A percentile compares a stretch with the other conserved stretches of the same genome.
Evolutionary conservation across 2,797 vertebrate species (phyloP).

Genomic region (Rhincodon typus): DNA sequence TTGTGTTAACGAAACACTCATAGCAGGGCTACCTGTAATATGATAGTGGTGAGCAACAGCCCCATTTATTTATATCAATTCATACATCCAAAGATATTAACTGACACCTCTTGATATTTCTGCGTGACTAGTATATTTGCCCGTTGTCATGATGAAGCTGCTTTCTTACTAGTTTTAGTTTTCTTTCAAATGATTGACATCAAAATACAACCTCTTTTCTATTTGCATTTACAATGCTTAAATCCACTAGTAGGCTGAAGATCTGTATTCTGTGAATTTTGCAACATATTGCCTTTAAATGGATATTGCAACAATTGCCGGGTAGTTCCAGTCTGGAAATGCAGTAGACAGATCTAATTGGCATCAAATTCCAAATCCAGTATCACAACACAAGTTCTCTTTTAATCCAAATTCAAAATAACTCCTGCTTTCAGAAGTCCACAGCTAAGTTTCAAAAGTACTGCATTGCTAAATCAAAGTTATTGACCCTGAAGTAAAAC

Average conservation of each 20-base stretch:
- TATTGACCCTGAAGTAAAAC: neutral
- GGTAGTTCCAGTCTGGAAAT: neutral
- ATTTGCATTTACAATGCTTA: neutral
- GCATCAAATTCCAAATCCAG: neutral
- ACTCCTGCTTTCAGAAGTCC: too few relatives aligned
- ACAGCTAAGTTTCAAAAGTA: neutral
- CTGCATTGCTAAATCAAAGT: neutral
- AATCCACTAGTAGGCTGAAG: neutral
- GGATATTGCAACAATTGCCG: neutral
- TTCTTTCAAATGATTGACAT: neutral
- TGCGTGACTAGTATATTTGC: neutral
- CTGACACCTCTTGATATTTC: neutral
- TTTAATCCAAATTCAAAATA: neutral
- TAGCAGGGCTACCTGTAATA: too few relatives aligned
- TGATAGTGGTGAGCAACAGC: neutral
- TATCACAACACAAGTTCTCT: neutral
- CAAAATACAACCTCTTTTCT: neutral
- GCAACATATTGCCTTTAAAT: neutral
- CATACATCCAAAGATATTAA: neutral
- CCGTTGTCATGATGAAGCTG: neutral
- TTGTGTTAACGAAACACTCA: too few relatives aligned
- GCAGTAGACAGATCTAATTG: neutral
- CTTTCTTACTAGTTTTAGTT: neutral
- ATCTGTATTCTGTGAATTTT: neutral
- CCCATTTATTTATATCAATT: neutral